Percentiles rank a stretch among this genome's conserved stretches.
phyloP scores from a whole-genome alignment of 2,113 vertebrate genomes.

The Athene cunicularia region DNA sequence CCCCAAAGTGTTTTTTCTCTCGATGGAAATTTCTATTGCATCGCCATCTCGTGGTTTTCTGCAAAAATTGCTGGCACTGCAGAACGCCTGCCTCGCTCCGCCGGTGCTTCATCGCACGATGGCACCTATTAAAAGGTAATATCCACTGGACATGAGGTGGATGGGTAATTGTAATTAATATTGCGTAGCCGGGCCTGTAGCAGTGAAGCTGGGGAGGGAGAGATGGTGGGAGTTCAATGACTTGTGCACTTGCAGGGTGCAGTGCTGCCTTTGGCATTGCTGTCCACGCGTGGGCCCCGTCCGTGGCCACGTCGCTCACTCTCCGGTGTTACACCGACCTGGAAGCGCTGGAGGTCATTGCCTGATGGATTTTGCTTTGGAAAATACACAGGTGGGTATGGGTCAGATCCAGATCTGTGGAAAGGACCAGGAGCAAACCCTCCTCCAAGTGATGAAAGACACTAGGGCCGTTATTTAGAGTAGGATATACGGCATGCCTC shows the following conservation, averaged over 20 bases:
- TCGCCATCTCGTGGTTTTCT: constrained; percentile 53
- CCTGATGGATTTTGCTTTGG: not conserved
- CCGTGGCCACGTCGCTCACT: rapidly evolving
- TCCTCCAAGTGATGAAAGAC: not conserved
- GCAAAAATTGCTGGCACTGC: not conserved
- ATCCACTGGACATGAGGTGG: not conserved
- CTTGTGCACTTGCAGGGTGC: rapidly evolving
- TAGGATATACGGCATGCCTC: not conserved
- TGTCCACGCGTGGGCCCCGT: rapidly evolving
- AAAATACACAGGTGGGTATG: not conserved
- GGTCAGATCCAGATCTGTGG: not conserved
- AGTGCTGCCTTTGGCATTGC: rapidly evolving
- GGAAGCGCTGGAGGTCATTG: rapidly evolving
- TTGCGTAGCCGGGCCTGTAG: rapidly evolving
- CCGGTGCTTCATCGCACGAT: not conserved
- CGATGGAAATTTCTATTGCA: not conserved
- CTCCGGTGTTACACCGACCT: rapidly evolving
- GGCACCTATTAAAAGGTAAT: not conserved
- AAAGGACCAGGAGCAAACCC: not conserved
- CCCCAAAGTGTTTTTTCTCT: not conserved
- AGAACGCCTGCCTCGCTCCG: rapidly evolving
- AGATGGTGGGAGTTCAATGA: rapidly evolving
- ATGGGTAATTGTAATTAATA: not conserved
- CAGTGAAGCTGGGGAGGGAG: not conserved
- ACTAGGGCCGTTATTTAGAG: not conserved